Conservation (phyloP, 2,113 vertebrate species). For the Hydropotes inermis region DNA sequence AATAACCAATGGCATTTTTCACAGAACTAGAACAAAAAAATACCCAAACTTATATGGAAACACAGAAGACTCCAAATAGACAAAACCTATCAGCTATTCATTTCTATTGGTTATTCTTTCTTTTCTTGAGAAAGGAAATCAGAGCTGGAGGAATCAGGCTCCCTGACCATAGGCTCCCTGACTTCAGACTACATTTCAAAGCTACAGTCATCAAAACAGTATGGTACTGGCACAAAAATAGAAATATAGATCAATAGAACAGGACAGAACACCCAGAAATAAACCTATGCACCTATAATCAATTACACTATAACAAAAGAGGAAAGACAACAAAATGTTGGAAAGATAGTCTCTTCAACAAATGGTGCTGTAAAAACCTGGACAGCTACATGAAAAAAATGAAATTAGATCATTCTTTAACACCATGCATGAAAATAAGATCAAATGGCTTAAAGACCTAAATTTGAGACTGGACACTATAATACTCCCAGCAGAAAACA, state of each 20-base stretch:
- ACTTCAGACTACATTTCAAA: background rate
- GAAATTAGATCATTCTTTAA: background rate
- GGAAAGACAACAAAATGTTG: background rate
- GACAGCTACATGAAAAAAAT: background rate
- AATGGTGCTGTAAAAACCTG: background rate
- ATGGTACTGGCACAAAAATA: background rate
- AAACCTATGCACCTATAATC: background rate
- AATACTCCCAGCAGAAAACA: background rate
- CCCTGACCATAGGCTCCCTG: background rate
- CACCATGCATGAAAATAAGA: background rate
- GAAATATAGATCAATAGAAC: background rate
- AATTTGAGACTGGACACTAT: background rate
- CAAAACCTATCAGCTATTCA: background rate
- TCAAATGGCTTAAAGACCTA: background rate
- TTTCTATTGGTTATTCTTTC: background rate
- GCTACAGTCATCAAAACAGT: background rate
- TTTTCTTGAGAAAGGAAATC: background rate
- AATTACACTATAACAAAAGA: background rate
- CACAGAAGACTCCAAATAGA: background rate
- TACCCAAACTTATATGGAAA: background rate
- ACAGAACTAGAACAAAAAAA: background rate
- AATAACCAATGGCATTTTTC: background rate
- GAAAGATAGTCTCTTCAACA: background rate
- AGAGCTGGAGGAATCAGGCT: background rate
- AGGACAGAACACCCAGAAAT: background rate